Conservation (phyloP, 2,797 vertebrate species). For the Benthosema pterotum region DNA sequence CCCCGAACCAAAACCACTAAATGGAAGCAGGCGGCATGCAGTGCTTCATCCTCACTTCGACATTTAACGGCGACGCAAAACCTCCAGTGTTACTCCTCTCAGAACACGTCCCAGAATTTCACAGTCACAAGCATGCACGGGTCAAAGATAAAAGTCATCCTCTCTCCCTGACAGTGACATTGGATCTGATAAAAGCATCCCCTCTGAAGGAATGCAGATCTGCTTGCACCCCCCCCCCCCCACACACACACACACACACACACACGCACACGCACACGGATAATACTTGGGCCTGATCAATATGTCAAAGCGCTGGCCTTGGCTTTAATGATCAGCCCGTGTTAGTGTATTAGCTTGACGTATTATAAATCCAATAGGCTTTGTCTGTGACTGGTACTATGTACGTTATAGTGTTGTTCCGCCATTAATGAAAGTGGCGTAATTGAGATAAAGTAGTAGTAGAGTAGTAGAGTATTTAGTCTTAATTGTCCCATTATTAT, state of each 20-base stretch:
- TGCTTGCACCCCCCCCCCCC: slow-evolving; percentile 54
- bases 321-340: slow-evolving; percentile 56
- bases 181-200: slow-evolving; percentile 23
- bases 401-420: slow-evolving; percentile 22
- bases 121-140: too few relatives aligned
- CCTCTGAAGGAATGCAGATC: slow-evolving; percentile 4
- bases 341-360: slow-evolving; percentile 56
- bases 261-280: too few relatives aligned
- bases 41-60: too few relatives aligned
- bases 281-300: slow-evolving; percentile 54
- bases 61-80: too few relatives aligned
- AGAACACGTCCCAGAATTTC: too few relatives aligned
- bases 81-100: too few relatives aligned
- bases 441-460: slow-evolving; percentile 61
- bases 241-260: too few relatives aligned
- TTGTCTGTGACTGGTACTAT: slow-evolving; percentile 17
- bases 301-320: slow-evolving; percentile 63
- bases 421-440: slow-evolving; percentile 49
- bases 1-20: too few relatives aligned
- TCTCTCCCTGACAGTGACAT: slow-evolving; percentile 1
- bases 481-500: slow-evolving; percentile 61
- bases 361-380: slow-evolving; percentile 63
- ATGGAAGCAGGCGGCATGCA: too few relatives aligned
- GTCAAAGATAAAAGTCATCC: background rate
- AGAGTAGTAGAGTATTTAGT: slow-evolving; percentile 55